Conservation (phyloP, 2,797 vertebrate species). For the Erethizon dorsatum region DNA sequence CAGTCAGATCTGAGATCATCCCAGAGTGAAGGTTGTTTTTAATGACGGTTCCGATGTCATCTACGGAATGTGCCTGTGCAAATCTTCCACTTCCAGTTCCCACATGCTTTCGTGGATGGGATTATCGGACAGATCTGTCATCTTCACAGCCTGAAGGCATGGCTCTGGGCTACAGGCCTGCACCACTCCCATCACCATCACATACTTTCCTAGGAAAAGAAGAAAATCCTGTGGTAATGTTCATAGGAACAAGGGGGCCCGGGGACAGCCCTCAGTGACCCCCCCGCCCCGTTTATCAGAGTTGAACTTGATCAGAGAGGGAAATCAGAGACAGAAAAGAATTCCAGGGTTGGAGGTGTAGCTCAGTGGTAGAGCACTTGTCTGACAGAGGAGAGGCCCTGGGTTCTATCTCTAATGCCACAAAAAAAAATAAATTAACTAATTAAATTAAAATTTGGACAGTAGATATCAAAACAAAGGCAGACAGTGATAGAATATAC, state of each 20-base stretch:
- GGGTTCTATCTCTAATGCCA: background rate
- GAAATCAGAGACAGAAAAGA: background rate
- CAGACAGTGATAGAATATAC: background rate
- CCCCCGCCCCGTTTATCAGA: background rate
- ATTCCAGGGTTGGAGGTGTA: background rate
- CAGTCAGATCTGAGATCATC: background rate
- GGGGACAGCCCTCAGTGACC: background rate
- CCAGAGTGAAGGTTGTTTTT: background rate
- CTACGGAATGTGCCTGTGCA: conserved; percentile 88
- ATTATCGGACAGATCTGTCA: conserved; percentile 93
- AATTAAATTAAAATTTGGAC: background rate
- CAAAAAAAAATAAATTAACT: background rate
- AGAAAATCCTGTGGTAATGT: background rate
- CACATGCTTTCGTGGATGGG: conserved; percentile 92
- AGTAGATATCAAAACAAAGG: conserved; percentile 19
- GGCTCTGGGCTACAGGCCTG: conserved; percentile 92
- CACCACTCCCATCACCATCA: conserved; percentile 96
- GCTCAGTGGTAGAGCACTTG: background rate
- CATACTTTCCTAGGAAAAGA: conserved; percentile 92
- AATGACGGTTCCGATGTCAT: background rate
- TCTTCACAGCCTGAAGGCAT: conserved; percentile 94
- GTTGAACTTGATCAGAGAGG: background rate
- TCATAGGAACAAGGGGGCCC: background rate
- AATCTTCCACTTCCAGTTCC: conserved; percentile 94
- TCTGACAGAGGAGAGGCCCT: background rate